These are phyloP conservation scores for Drosophila simulans DNA, from an alignment of 1,140 invertebrate species.

Conservation along the genomic window DNA sequence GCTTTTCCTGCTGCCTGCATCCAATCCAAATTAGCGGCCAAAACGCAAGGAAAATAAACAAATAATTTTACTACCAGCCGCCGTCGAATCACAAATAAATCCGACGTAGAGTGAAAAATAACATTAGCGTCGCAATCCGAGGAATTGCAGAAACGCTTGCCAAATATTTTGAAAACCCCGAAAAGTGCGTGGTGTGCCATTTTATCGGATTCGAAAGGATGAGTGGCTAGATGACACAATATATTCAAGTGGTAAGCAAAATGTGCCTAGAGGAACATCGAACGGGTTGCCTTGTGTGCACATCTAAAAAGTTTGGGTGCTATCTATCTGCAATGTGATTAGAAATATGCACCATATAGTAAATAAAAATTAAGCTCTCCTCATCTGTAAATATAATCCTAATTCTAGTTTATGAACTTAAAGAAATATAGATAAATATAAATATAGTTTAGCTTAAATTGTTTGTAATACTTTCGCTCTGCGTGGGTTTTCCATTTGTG, in stretches of 20 bases:
- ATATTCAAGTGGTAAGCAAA: constrained; percentile 61
- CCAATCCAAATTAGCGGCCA: constrained; percentile 66
- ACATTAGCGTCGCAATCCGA: constrained; percentile 52
- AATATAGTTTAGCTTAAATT: too few species aligned
- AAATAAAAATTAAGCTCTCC: background rate
- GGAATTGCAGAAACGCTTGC: constrained; percentile 55
- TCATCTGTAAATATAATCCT: too few species aligned
- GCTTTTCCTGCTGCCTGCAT: constrained; percentile 29
- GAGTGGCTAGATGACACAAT: constrained; percentile 36
- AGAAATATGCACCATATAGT: background rate
- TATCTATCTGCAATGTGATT: too few species aligned
- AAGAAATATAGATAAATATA: too few species aligned
- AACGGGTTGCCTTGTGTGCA: too few species aligned
- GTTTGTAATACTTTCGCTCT: background rate
- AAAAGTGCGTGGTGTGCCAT: constrained; percentile 65
- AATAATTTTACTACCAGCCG: constrained; percentile 47
- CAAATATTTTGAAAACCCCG: constrained; percentile 77
- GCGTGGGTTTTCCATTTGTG: constrained; percentile 13
- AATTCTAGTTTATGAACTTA: too few species aligned
- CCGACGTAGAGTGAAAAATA: constrained; percentile 66
- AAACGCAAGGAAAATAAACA: constrained; percentile 70
- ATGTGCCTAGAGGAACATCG: background rate
- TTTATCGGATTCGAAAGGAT: constrained; percentile 28
- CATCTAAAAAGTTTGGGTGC: background rate
- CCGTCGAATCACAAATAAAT: constrained; percentile 61